Evolutionary conservation across 35 echinoderm and acorn worm genomes (phyloP).

Genomic region (Amphiura filiformis): DNA sequence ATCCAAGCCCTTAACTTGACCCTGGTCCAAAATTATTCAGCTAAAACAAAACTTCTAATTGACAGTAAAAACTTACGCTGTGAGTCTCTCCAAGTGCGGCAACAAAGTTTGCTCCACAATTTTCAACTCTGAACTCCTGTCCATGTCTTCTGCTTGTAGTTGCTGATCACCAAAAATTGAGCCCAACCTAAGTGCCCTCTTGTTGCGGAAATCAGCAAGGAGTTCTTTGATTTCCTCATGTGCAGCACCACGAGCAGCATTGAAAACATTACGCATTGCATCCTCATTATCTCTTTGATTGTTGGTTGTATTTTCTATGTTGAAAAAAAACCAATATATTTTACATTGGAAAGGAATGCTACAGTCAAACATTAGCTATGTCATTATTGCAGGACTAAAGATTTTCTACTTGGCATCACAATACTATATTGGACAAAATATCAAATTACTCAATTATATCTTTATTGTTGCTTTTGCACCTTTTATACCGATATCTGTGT

Average conservation of each 20-base stretch:
- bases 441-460: no score
- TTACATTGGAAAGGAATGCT: no score
- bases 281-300: constrained; percentile 54
- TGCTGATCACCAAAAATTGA: constrained; percentile 83
- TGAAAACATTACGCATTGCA: constrained; percentile 76
- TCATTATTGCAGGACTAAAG: no score
- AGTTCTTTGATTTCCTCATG: constrained; percentile 44
- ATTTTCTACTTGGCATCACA: no score
- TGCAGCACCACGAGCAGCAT: constrained; percentile 41
- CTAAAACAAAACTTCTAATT: not conserved
- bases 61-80: constrained; percentile 59
- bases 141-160: constrained; percentile 72
- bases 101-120: constrained; percentile 72
- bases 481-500: no score
- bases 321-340: not conserved
- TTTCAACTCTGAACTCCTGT: constrained; percentile 43
- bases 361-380: no score
- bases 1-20: no score
- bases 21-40: not conserved
- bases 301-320: constrained; percentile 39
- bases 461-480: no score
- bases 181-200: constrained; percentile 76
- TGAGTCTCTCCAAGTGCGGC: constrained; percentile 78
- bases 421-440: no score
- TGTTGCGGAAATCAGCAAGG: constrained; percentile 68